Evolutionary conservation across 2,113 vertebrate species (phyloP).

Genomic region (Corydoras sp.): DNA sequence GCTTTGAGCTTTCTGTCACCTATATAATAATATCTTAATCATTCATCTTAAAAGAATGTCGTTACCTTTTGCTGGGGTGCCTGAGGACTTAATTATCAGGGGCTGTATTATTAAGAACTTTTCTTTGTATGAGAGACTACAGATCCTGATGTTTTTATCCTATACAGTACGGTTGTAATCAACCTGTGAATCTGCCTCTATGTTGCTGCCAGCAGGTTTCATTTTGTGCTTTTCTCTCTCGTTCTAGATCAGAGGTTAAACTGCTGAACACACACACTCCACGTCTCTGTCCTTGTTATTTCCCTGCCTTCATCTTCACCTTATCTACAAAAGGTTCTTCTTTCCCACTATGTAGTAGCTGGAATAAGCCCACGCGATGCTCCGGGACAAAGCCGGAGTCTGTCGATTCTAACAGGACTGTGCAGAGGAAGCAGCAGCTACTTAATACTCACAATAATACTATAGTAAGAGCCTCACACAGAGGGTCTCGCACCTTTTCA

Average conservation of each 20-base stretch:
- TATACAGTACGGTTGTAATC: constrained; percentile 35
- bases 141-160: no score
- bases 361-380: constrained; percentile 80
- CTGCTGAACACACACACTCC: constrained; percentile 88
- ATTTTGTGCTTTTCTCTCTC: constrained; percentile 47
- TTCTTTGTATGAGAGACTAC: no score
- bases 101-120: no score
- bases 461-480: constrained; percentile 73
- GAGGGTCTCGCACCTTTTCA: constrained; percentile 60
- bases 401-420: constrained; percentile 72
- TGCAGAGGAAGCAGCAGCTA: constrained; percentile 86
- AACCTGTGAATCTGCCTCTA: constrained; percentile 65
- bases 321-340: constrained; percentile 75
- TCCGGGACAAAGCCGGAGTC: constrained; percentile 82
- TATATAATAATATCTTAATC: no score
- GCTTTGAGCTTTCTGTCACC: no score
- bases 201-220: constrained; percentile 52
- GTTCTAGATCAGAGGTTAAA: constrained; percentile 88
- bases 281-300: constrained; percentile 59
- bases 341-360: constrained; percentile 81
- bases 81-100: no score
- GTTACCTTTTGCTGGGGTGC: no score
- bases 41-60: no score
- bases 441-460: constrained; percentile 80
- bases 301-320: constrained; percentile 47